Evolutionary conservation across 1,140 invertebrate species (phyloP).

Genomic region (Panagrolaimus sp.): DNA sequence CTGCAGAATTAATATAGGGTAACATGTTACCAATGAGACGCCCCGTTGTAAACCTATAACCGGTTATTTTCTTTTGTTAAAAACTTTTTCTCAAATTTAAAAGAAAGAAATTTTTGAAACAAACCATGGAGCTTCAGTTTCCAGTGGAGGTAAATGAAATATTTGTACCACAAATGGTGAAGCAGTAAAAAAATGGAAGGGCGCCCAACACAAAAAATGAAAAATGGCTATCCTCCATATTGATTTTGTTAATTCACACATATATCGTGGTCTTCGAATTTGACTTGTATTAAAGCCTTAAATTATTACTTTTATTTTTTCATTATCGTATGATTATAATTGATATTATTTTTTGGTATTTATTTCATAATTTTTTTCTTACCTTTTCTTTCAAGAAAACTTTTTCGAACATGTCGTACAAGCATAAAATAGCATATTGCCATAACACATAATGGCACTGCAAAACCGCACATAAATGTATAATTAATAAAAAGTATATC

Average conservation of each 20-base stretch:
- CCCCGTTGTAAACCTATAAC: slow-evolving; percentile 16
- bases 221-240: slow-evolving; percentile 26
- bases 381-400: slow-evolving; percentile 24
- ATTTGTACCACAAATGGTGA: slow-evolving; percentile 10
- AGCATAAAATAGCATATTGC: slow-evolving; percentile 25
- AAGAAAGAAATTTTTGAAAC: no score
- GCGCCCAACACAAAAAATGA: slow-evolving; percentile 28
- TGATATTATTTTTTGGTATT: slow-evolving; percentile 9
- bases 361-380: no score
- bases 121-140: no score
- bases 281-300: not conserved
- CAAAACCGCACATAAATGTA: slow-evolving; percentile 24
- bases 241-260: slow-evolving; percentile 26
- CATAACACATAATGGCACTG: slow-evolving; percentile 21
- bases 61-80: no score
- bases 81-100: no score
- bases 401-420: slow-evolving; percentile 24
- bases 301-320: no score
- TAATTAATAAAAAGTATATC: slow-evolving; percentile 17
- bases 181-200: slow-evolving; percentile 19
- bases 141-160: slow-evolving; percentile 4
- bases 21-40: slow-evolving; percentile 26
- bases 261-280: slow-evolving; percentile 20
- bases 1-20: slow-evolving; percentile 28
- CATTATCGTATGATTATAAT: not conserved